phyloP scores from a whole-genome alignment of 2,113 vertebrate species.

The Tragelaphus imberbis region DNA sequence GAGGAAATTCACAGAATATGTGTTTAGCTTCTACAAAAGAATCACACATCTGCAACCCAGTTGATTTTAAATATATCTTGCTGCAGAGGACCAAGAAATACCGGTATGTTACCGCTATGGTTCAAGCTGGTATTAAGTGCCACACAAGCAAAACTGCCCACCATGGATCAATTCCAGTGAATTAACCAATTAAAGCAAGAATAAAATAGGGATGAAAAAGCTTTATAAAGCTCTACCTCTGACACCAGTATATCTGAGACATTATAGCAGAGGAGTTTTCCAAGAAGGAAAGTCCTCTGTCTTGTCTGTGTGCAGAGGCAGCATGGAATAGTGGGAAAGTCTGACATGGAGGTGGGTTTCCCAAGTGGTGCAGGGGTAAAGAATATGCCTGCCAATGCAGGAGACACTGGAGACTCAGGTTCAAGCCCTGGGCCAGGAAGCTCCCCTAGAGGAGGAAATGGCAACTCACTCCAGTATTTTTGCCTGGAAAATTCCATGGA shows the following conservation, averaged over 20 bases:
- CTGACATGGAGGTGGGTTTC: not conserved
- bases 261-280: not conserved
- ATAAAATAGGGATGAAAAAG: not conserved
- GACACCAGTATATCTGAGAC: not conserved
- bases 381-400: not conserved
- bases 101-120: not conserved
- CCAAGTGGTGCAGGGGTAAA: not conserved
- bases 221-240: not conserved
- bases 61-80: not conserved
- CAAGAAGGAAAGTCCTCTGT: not conserved
- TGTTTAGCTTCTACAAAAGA: slow-evolving; percentile 31
- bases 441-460: not conserved
- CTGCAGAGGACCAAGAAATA: not conserved
- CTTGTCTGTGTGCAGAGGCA: not conserved
- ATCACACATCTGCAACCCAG: slow-evolving; percentile 10
- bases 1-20: slow-evolving; percentile 1
- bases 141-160: not conserved
- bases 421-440: not conserved
- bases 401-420: not conserved
- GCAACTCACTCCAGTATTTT: not conserved
- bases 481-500: not conserved
- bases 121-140: not conserved
- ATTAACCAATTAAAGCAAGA: not conserved
- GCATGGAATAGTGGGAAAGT: rapidly evolving
- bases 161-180: not conserved